Base-by-base conservation (phyloP, 2,888 invertebrate genomes). In the Erebia palarica region DNA sequence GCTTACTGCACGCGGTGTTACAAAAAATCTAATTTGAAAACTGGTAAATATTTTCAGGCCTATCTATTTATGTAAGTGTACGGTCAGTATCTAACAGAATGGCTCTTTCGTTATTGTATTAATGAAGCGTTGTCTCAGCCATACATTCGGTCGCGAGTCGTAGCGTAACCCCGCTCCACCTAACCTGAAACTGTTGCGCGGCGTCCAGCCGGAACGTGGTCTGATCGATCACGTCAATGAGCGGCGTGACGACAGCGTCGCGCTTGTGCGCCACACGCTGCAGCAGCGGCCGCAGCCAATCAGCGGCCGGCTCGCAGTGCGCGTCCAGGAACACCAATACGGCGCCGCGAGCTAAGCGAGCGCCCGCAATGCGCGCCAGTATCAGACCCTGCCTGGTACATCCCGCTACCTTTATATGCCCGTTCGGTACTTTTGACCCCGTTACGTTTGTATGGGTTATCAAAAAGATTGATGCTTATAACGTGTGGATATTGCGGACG, bases 211-310 rank as follows among this genome's bases (percentile, higher is more conserved):
- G 94, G 84, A 98, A 94, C 13, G 95, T 96, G 77, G 95, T 94
- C 81, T 97, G 87, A 85, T 97, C 96, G 75, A 99, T 97, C 57
- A 97, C 96, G 91, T 99, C 99, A 74, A 99, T 99, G 75, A 98
- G 96, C 8, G 99, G 99, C 75, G 98, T 97, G 71, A 98, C 89
- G 0, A 98, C 98, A 1, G 97, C 96, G 49, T 95, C 96, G 0
- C 95, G 92, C 76, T 98, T 96, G 82, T 88, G 83, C 7, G 74
- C 71, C 36, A 86, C 67, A 4, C 81, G 94, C 73, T 96, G 95
- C 77, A 99, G 92, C 65, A 99, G 88, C 0, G 99, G 99, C 82
- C 99, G 96, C 75, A 98, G 93, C 98, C 98, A 98, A 75, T 96
- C 95, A 1, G 89, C 82, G 61, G 94, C 95, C 1, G 95, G 95